phyloP scores from a whole-genome alignment of 2,113 vertebrate genomes.

The Pseudolaguvia tuberculata region DNA sequence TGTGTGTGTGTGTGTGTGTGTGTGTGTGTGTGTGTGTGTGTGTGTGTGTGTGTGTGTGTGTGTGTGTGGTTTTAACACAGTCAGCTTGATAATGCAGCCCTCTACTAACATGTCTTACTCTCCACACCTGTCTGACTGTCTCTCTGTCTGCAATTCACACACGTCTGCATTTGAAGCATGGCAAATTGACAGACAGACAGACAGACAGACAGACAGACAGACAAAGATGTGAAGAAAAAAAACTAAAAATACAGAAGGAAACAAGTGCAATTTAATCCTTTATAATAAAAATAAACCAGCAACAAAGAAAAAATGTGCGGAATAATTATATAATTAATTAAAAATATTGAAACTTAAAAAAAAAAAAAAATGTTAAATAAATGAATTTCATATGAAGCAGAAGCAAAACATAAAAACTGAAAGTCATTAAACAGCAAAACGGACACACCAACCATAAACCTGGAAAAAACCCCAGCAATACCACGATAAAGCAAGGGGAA shows the following conservation, averaged over 20 bases:
- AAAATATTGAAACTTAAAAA: too few relatives aligned
- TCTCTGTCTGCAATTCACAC: background rate
- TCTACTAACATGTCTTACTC: slow-evolving; percentile 59
- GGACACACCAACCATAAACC: too few relatives aligned
- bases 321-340: too few relatives aligned
- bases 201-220: too few relatives aligned
- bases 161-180: background rate
- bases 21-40: slow-evolving; percentile 6
- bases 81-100: slow-evolving; percentile 63
- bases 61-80: slow-evolving; percentile 56
- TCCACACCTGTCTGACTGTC: background rate
- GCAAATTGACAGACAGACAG: too few relatives aligned
- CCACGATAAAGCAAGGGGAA: too few relatives aligned
- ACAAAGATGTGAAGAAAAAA: background rate
- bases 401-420: background rate
- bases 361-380: background rate
- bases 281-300: too few relatives aligned
- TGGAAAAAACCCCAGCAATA: too few relatives aligned
- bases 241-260: too few relatives aligned
- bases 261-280: too few relatives aligned
- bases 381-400: background rate
- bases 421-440: background rate
- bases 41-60: slow-evolving; percentile 33
- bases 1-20: too few relatives aligned
- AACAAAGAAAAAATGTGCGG: too few relatives aligned